Conservation (phyloP, 2,888 invertebrate species). For the Epirrhoe alternata region DNA sequence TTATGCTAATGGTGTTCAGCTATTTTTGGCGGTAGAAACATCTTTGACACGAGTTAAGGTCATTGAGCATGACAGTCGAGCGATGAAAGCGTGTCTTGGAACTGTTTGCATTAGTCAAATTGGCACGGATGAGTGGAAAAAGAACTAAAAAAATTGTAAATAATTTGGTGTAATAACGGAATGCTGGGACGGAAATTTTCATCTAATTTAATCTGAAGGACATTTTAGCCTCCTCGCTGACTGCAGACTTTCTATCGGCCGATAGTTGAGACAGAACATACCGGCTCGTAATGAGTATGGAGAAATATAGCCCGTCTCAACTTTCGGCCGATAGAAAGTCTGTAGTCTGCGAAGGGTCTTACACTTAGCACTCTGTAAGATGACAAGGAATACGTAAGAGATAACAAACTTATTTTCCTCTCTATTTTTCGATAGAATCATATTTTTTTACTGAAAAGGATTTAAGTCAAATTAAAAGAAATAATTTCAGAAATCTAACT, state of each 20-base stretch:
- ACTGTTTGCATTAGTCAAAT: slow-evolving; percentile 13
- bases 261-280: no score
- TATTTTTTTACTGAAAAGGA: not conserved
- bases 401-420: not conserved
- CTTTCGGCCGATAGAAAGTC: no score
- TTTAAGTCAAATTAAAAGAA: slow-evolving; percentile 42
- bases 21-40: slow-evolving; percentile 24
- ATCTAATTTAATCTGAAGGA: no score
- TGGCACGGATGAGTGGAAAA: slow-evolving; percentile 15
- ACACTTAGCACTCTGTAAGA: no score
- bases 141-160: not conserved
- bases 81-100: slow-evolving; percentile 21
- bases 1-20: slow-evolving; percentile 25
- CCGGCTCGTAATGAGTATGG: no score
- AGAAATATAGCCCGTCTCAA: no score
- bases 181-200: no score
- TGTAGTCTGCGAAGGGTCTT: no score
- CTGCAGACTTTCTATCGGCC: no score
- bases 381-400: not conserved
- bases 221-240: no score
- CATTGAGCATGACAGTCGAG: slow-evolving; percentile 33
- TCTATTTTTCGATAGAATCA: not conserved
- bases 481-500: slow-evolving; percentile 65
- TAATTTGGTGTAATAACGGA: no score
- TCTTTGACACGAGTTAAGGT: slow-evolving; percentile 38